A percentile compares a stretch with the other conserved stretches of the same genome.
These are phyloP conservation scores for Polyodon spathula DNA, from an alignment of 2,113 vertebrate species.

Conservation along the genomic window DNA sequence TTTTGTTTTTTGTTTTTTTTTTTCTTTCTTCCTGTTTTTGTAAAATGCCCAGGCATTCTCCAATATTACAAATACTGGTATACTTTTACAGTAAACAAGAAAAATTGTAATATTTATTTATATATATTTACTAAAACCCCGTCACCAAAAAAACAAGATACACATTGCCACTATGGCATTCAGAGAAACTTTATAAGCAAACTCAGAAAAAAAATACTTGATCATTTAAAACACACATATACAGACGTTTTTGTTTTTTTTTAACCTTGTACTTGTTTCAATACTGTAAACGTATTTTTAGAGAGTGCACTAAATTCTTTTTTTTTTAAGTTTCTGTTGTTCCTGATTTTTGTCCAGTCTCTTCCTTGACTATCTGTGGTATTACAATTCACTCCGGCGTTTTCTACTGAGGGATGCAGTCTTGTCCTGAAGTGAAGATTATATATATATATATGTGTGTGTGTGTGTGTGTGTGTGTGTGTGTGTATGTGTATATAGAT, in stretches of 20 bases:
- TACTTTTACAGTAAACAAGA: slow-evolving; percentile 99
- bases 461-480: slow-evolving; percentile 36
- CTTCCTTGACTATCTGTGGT: slow-evolving; percentile 43
- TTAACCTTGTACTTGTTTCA: slow-evolving; percentile 98
- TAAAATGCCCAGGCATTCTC: slow-evolving; percentile 98
- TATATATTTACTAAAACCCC: slow-evolving; percentile 97
- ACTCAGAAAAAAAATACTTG: slow-evolving; percentile 69
- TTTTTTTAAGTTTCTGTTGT: slow-evolving; percentile 65
- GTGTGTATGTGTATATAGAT: slow-evolving; percentile 31
- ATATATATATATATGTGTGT: slow-evolving; percentile 49
- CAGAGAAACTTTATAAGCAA: slow-evolving; percentile 79
- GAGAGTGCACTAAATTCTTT: slow-evolving; percentile 73
- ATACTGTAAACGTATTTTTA: slow-evolving; percentile 99
- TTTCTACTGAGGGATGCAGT: slow-evolving; percentile 39
- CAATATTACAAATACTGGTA: slow-evolving; percentile 99
- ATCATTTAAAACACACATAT: slow-evolving; percentile 91
- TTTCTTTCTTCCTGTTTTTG: slow-evolving; percentile 83
- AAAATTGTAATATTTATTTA: slow-evolving; percentile 89
- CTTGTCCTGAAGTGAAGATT: slow-evolving; percentile 42
- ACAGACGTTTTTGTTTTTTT: slow-evolving; percentile 81
- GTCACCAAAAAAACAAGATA: slow-evolving; percentile 89
- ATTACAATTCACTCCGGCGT: slow-evolving; percentile 31
- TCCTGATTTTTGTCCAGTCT: slow-evolving; percentile 72
- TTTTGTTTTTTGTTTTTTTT: slow-evolving; percentile 49
- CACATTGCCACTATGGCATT: slow-evolving; percentile 86